Conservation (phyloP, 2,797 vertebrate species). For the Melanotaenia nigrans region DNA sequence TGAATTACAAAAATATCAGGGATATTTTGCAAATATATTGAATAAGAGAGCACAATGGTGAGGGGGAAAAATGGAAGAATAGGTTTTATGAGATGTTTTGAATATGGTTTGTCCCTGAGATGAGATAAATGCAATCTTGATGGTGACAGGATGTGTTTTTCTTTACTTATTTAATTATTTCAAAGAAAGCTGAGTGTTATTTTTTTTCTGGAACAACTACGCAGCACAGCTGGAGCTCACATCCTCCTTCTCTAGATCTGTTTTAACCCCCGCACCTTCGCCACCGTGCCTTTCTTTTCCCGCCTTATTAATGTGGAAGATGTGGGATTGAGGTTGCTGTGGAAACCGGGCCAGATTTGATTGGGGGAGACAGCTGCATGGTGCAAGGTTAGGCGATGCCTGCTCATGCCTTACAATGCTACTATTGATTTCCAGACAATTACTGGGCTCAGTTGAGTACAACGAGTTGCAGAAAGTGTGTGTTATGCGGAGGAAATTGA, state of each 20-base stretch:
- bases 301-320: conserved; percentile 68
- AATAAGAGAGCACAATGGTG: conserved; percentile 70
- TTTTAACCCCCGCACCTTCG: conserved; percentile 39
- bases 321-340: conserved; percentile 71
- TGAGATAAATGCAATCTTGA: conserved; percentile 69
- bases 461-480: conserved; percentile 22
- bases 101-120: conserved; percentile 52
- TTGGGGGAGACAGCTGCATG: conserved; percentile 69
- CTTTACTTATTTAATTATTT: conserved; percentile 13
- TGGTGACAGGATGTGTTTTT: conserved; percentile 19
- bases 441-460: conserved; percentile 55
- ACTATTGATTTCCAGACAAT: conserved; percentile 75
- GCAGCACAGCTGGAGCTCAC: conserved; percentile 21
- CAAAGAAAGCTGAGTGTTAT: conserved; percentile 28
- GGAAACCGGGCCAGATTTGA: conserved; percentile 69
- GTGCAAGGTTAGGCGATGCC: conserved; percentile 74
- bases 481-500: conserved; percentile 10
- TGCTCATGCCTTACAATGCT: conserved; percentile 61
- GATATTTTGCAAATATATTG: conserved; percentile 74
- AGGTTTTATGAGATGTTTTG: conserved; percentile 71
- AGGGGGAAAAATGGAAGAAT: conserved; percentile 21
- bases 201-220: conserved; percentile 31
- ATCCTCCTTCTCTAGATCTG: conserved; percentile 18
- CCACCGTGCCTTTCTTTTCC: conserved; percentile 49
- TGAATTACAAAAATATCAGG: conserved; percentile 75